Conservation (phyloP, 2,113 vertebrate species). For the Onychostruthus taczanowskii region DNA sequence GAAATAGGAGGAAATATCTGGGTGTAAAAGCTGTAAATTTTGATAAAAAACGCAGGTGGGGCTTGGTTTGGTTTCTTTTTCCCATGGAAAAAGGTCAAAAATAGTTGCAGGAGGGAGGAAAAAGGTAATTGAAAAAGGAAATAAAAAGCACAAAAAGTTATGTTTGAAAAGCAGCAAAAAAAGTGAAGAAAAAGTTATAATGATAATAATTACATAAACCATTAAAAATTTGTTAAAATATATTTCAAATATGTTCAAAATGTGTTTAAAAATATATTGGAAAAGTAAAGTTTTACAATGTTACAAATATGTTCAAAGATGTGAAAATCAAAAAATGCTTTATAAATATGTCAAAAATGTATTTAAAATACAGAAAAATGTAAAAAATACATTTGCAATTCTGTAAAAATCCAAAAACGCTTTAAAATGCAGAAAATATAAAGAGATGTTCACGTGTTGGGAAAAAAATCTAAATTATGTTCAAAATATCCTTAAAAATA, state of each 20-base stretch:
- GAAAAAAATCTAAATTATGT: background rate
- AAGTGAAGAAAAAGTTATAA: background rate
- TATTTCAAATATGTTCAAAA: background rate
- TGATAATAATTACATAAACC: background rate
- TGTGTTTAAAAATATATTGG: background rate
- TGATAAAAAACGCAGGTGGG: background rate
- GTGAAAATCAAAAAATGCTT: background rate
- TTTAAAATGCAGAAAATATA: background rate
- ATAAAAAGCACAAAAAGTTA: background rate
- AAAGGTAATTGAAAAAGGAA: background rate
- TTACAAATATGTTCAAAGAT: accelerated
- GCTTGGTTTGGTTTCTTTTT: background rate
- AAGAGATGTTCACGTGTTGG: background rate
- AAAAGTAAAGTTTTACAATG: background rate
- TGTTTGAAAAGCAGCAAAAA: background rate
- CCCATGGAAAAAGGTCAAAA: background rate
- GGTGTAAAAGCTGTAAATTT: accelerated
- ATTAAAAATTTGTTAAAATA: background rate
- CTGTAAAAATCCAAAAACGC: background rate
- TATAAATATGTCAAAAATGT: accelerated
- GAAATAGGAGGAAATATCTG: background rate
- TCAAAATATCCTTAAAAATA: background rate
- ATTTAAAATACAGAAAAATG: background rate
- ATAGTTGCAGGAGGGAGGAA: accelerated
- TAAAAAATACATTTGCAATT: accelerated